phyloP scores from a whole-genome alignment of 2,888 invertebrate species.

The Dicyrtoma fusca region DNA sequence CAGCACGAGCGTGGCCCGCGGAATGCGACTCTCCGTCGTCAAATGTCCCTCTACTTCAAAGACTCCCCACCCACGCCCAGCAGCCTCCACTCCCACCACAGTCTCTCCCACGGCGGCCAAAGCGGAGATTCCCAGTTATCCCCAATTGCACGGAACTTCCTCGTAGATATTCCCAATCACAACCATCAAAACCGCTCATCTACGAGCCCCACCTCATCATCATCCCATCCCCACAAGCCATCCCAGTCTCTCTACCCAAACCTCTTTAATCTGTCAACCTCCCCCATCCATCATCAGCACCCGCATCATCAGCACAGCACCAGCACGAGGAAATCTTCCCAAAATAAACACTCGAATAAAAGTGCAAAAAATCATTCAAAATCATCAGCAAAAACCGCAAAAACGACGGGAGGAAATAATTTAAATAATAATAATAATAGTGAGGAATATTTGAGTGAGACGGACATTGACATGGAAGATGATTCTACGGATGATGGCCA shows the following conservation, averaged over 20 bases:
- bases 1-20: constrained; percentile 98
- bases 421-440: too few relatives aligned
- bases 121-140: constrained; percentile 21
- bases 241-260: constrained; percentile 14
- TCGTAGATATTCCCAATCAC: constrained; percentile 56
- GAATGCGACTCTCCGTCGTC: constrained; percentile 89
- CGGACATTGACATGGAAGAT: too few relatives aligned
- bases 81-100: not conserved
- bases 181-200: constrained; percentile 18
- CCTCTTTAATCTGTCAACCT: not conserved
- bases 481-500: too few relatives aligned
- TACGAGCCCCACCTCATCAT: constrained; percentile 38
- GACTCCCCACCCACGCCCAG: constrained; percentile 58
- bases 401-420: not conserved
- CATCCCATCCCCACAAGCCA: constrained; percentile 1
- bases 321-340: not conserved
- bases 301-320: not conserved
- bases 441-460: too few relatives aligned
- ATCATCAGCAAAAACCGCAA: not conserved
- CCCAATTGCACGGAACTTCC: constrained; percentile 56
- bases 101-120: not conserved
- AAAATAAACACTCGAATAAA: not conserved
- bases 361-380: not conserved
- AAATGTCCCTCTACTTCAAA: constrained; percentile 82
- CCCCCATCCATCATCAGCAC: not conserved